Conservation (phyloP, 2,888 invertebrate genomes). For the Eupithecia insigniata region DNA sequence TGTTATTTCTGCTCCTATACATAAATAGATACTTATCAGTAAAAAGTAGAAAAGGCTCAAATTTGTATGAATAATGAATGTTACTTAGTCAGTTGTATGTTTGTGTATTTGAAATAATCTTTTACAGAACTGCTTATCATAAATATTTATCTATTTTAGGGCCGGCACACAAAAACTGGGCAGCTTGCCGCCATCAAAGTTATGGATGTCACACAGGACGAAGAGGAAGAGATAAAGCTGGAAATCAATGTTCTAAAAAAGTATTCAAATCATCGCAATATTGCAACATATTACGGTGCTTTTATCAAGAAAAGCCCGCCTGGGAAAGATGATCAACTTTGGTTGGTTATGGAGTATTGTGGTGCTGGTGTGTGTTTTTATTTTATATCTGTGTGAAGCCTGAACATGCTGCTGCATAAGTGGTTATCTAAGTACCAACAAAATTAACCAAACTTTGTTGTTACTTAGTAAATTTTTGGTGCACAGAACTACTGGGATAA, state of each 20-base stretch:
- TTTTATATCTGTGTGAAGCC: slow-evolving; percentile 9
- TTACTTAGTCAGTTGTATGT: not conserved
- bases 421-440: not conserved
- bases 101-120: not conserved
- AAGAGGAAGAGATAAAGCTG: slow-evolving; percentile 99
- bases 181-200: slow-evolving; percentile 99
- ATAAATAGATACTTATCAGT: too few relatives aligned
- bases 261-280: slow-evolving; percentile 99
- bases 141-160: slow-evolving; percentile 83
- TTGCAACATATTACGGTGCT: slow-evolving; percentile 99
- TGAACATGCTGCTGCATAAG: not conserved
- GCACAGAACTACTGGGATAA: not conserved
- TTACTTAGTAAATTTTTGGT: not conserved
- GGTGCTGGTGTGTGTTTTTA: slow-evolving; percentile 89
- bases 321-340: slow-evolving; percentile 99
- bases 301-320: slow-evolving; percentile 99
- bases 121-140: slow-evolving; percentile 23
- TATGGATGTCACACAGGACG: slow-evolving; percentile 99
- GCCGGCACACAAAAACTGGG: slow-evolving; percentile 99
- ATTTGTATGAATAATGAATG: not conserved
- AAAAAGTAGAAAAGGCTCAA: not conserved
- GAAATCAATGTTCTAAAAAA: slow-evolving; percentile 99
- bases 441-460: not conserved
- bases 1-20: too few relatives aligned
- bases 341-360: slow-evolving; percentile 99